phyloP scores from a whole-genome alignment of 2,888 invertebrate genomes.

The Chrysina gloriosa region DNA sequence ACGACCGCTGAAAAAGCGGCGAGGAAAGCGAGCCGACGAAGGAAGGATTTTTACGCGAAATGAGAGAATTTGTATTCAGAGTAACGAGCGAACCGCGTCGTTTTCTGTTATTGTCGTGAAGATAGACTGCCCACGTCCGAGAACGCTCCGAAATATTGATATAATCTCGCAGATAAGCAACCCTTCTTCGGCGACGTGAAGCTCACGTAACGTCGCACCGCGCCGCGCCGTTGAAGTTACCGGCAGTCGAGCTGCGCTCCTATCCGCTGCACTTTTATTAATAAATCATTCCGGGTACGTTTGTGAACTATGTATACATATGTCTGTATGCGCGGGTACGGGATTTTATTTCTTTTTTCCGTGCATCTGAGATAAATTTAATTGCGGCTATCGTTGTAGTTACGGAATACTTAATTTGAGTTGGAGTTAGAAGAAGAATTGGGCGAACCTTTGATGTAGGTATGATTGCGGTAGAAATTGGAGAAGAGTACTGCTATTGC shows the following conservation, averaged over 20 bases:
- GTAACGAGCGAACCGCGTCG: slow-evolving; percentile 49
- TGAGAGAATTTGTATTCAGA: slow-evolving; percentile 63
- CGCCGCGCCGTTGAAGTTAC: too few species aligned
- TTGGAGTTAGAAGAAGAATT: too few species aligned
- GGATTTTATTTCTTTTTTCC: neutral
- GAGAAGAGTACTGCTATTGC: too few species aligned
- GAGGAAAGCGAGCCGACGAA: too few species aligned
- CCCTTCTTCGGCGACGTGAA: slow-evolving; percentile 49
- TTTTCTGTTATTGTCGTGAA: slow-evolving; percentile 56
- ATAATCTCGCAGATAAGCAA: slow-evolving; percentile 62
- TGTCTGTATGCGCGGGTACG: neutral
- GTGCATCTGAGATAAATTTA: neutral
- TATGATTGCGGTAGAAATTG: too few species aligned
- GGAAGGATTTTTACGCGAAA: slow-evolving; percentile 58
- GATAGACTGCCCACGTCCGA: slow-evolving; percentile 62
- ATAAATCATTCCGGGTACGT: neutral
- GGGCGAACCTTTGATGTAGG: too few species aligned
- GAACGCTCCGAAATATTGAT: slow-evolving; percentile 61
- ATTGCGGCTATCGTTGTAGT: neutral
- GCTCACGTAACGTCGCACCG: too few species aligned
- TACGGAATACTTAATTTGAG: too few species aligned
- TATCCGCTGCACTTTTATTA: neutral
- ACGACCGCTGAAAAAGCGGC: slow-evolving; percentile 52
- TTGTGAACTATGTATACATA: neutral
- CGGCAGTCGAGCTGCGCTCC: neutral